Evolutionary conservation across 2,797 vertebrate genomes (phyloP), one percentile per base, ranked within the genome.

Genomic region (Sarcoramphus papa): DNA sequence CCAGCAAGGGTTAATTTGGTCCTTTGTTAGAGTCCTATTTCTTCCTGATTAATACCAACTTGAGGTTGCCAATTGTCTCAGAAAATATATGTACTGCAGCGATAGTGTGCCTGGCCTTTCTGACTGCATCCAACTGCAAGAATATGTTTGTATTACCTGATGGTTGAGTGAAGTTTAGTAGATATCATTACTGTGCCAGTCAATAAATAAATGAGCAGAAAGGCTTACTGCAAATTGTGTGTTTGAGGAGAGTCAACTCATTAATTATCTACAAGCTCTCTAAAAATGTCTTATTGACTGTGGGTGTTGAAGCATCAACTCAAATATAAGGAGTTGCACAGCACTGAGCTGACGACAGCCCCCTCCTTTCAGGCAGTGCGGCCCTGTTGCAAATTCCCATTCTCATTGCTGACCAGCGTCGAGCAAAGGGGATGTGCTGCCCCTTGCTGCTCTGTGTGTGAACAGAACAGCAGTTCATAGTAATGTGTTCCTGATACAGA

Each of bases 191-290:
- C 62, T 14, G 54, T 60, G 54, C 50, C 75, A 40, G 92, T 78
- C 92, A 92, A 93, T 95, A 75, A 51, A 72, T 83, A 84, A 90
- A 72, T 21, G 64, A 93, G 45, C 84, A 90, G 79, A 86, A 90
- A 94, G 37, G 85, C 62, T 81, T 59, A 33, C 45, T 72, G 90
- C 62, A 88, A 62, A 60, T 17, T 1, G 3, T 79, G 64, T 77
- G 51, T 88, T 77, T 85, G 75, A 87, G 62, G 54, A 92, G 74
- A 93, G 53, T 48, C 75, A 75, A 21, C 81, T 82, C 75, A 63
- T 93, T 95, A 93, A 85, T 95, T 83, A 88, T 12, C 79, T 85
- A 72, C 45, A 45, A 82, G 74, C 68, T 65, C 53, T 92, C 40
- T 70, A 43, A 85, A 93, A 72, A 50, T 18, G 63, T 48, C 45